phyloP scores from a whole-genome alignment of 2,888 invertebrate genomes.

The Cephalotes varians region DNA sequence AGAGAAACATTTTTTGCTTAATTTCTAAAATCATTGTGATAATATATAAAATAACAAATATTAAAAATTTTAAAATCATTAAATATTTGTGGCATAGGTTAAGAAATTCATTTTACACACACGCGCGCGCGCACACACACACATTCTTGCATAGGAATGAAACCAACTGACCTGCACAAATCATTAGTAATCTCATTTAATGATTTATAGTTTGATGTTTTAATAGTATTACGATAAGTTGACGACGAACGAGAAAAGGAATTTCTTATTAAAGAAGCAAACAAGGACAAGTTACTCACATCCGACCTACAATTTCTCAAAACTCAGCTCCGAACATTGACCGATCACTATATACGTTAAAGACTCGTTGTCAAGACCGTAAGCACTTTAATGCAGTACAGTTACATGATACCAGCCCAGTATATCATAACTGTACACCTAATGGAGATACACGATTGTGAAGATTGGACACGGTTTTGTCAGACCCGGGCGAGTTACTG shows the following conservation, averaged over 20 bases:
- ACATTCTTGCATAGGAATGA: not conserved
- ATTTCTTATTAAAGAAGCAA: slow-evolving; percentile 14
- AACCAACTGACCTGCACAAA: not conserved
- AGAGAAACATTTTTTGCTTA: not conserved
- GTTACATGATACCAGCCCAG: slow-evolving; percentile 34
- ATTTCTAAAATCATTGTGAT: not conserved
- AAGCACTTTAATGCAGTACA: slow-evolving; percentile 34
- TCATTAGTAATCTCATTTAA: slow-evolving; percentile 16
- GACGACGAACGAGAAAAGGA: not conserved
- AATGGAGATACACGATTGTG: slow-evolving; percentile 52
- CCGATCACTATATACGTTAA: slow-evolving; percentile 10
- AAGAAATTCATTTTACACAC: not conserved
- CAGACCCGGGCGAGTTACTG: slow-evolving; percentile 39
- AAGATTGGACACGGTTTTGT: slow-evolving; percentile 55
- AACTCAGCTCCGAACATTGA: slow-evolving; percentile 7
- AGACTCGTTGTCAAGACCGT: slow-evolving; percentile 32
- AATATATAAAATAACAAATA: not conserved
- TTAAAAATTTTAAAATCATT: not conserved
- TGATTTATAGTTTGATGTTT: not conserved
- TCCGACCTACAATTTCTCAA: slow-evolving; percentile 35
- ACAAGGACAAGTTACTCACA: slow-evolving; percentile 22
- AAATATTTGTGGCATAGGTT: not conserved
- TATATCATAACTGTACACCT: slow-evolving; percentile 49
- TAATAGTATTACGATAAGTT: not conserved
- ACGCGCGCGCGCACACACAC: no score